Conservation (phyloP, 2,797 vertebrate genomes). For the Ptychobarbus kaznakovi region DNA sequence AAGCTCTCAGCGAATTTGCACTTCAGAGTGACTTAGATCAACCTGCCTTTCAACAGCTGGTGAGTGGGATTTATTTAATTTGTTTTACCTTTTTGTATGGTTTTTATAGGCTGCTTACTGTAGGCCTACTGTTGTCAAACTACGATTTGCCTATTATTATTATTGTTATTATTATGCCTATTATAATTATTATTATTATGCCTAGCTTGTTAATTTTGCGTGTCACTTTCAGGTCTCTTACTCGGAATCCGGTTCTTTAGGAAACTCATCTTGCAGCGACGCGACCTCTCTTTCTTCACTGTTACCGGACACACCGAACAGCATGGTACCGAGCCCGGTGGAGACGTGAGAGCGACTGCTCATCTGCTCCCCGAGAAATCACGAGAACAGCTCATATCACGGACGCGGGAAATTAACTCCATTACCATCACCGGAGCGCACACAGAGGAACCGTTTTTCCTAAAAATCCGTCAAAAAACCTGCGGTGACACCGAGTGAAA, state of each 20-base stretch:
- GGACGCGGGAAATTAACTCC: not conserved
- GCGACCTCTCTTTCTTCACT: constrained; percentile 95
- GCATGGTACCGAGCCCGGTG: constrained; percentile 95
- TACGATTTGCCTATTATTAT: not conserved
- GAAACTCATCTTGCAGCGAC: constrained; percentile 94
- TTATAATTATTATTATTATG: not conserved
- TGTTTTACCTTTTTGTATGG: no score
- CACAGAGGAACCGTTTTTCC: not conserved
- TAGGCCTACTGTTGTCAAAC: no score
- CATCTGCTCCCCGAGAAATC: constrained; percentile 69
- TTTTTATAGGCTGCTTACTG: not conserved
- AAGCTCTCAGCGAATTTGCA: constrained; percentile 93
- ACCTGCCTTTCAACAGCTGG: constrained; percentile 94
- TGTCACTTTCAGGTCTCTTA: constrained; percentile 86
- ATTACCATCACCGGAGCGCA: constrained; percentile 2
- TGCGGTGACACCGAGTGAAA: not conserved
- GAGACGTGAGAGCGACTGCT: constrained; percentile 86
- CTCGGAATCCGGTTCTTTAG: constrained; percentile 92
- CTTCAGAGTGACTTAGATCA: constrained; percentile 94
- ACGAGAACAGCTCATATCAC: constrained; percentile 54
- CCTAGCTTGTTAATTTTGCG: not conserved
- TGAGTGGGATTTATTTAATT: constrained; percentile 63
- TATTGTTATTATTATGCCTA: not conserved
- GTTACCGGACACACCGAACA: constrained; percentile 97
- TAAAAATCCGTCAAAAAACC: constrained; percentile 25